Conservation (phyloP, 1,140 invertebrate species). For the Acyrthosiphon pisum region DNA sequence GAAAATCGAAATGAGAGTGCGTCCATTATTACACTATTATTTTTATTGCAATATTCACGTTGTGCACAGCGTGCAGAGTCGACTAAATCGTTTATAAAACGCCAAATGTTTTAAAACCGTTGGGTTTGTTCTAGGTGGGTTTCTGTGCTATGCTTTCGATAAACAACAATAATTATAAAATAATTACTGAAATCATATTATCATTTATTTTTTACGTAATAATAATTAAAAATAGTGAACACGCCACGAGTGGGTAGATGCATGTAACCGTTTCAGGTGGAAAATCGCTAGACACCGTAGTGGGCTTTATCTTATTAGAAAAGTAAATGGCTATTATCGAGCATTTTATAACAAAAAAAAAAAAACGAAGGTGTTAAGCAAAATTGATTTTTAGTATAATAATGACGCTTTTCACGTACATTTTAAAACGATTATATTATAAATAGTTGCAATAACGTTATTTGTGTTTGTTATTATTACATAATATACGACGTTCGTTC, state of each 20-base stretch:
- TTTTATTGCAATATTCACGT: neutral
- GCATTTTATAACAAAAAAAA: neutral
- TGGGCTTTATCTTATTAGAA: neutral
- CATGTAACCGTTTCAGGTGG: neutral
- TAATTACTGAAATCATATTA: neutral
- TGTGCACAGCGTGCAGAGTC: neutral
- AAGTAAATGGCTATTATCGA: neutral
- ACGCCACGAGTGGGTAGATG: neutral
- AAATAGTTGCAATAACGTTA: neutral
- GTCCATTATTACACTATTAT: neutral
- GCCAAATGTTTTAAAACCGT: neutral
- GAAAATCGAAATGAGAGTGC: neutral
- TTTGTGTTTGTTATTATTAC: neutral
- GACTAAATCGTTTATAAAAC: neutral
- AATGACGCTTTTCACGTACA: neutral
- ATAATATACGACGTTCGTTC: too few species aligned
- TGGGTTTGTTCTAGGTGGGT: neutral
- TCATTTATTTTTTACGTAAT: neutral
- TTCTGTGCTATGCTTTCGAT: neutral
- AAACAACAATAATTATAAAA: neutral
- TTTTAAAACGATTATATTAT: neutral
- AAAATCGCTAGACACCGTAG: neutral
- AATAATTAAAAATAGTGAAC: neutral
- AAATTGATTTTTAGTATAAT: neutral
- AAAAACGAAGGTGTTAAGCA: neutral